Percentiles rank a stretch among this genome's conserved stretches.
Conservation (phyloP, 2,113 vertebrate species). For the Gadus chalcogrammus region DNA sequence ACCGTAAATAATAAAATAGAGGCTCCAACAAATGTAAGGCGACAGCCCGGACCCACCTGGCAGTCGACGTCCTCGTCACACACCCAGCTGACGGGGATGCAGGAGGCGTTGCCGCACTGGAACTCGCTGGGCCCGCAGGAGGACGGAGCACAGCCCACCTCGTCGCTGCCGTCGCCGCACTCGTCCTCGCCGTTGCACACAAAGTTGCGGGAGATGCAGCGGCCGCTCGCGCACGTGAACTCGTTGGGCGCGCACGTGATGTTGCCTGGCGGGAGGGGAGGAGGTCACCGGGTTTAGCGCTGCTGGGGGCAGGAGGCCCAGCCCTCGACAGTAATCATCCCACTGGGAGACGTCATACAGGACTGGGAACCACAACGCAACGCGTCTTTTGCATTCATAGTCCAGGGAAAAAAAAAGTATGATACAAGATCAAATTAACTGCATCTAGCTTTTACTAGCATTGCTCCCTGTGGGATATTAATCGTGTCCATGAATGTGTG, state of each 20-base stretch:
- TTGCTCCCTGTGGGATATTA: no score
- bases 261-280: slow-evolving; percentile 76
- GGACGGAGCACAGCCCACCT: slow-evolving; percentile 81
- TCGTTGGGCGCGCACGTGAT: slow-evolving; percentile 88
- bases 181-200: slow-evolving; percentile 96
- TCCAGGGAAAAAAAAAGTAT: no score
- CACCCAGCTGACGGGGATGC: slow-evolving; percentile 90
- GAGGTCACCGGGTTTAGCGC: background rate
- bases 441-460: no score
- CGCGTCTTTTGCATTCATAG: no score
- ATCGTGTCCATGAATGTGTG: background rate
- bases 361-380: no score
- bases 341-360: no score
- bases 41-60: slow-evolving; percentile 42
- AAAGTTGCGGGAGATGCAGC: slow-evolving; percentile 90
- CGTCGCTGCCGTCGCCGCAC: slow-evolving; percentile 89
- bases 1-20: no score
- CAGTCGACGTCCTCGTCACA: slow-evolving; percentile 94
- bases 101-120: slow-evolving; percentile 86
- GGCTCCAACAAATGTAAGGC: no score
- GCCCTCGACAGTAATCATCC: no score
- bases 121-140: slow-evolving; percentile 88
- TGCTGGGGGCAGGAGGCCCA: background rate
- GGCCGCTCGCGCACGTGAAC: slow-evolving; percentile 89
- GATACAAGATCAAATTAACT: no score